phyloP scores from a whole-genome alignment of 2,113 vertebrate genomes.

The Pseudorectes ferrugineus region DNA sequence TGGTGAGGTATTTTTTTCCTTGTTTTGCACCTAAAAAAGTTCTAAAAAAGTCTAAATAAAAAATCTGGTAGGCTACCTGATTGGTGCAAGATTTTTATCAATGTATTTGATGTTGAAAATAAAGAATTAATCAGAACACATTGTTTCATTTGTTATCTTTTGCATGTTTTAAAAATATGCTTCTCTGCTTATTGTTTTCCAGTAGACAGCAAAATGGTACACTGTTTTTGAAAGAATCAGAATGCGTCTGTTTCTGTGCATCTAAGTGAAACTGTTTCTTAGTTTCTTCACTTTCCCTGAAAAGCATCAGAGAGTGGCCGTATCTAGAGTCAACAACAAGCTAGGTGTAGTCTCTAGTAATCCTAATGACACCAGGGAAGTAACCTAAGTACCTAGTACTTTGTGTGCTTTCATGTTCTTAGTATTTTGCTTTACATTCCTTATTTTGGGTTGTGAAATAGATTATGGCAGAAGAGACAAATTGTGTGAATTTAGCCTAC shows the following conservation, averaged over 20 bases:
- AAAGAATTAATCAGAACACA: constrained; percentile 61
- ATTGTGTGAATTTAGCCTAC: neutral
- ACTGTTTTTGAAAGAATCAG: neutral
- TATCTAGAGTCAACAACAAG: neutral
- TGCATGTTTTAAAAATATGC: neutral
- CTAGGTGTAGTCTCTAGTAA: neutral
- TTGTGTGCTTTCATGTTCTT: neutral
- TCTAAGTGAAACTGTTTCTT: neutral
- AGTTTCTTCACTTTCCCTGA: neutral
- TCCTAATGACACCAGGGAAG: neutral
- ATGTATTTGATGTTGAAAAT: constrained; percentile 77
- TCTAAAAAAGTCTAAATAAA: constrained; percentile 17
- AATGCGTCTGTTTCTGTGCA: neutral
- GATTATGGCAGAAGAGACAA: neutral
- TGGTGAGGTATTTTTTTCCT: constrained; percentile 52
- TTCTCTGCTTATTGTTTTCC: neutral
- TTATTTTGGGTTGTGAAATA: neutral
- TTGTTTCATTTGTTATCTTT: neutral
- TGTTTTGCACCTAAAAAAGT: constrained; percentile 65
- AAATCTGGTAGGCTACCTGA: constrained; percentile 44
- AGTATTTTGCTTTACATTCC: neutral
- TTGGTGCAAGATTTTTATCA: constrained; percentile 71
- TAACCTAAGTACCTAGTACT: neutral
- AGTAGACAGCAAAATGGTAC: neutral
- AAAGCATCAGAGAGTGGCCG: neutral